Percentiles rank a stretch among this genome's conserved stretches.
Conservation (phyloP, 2,888 invertebrate species). For the Mesochorus sp. region DNA sequence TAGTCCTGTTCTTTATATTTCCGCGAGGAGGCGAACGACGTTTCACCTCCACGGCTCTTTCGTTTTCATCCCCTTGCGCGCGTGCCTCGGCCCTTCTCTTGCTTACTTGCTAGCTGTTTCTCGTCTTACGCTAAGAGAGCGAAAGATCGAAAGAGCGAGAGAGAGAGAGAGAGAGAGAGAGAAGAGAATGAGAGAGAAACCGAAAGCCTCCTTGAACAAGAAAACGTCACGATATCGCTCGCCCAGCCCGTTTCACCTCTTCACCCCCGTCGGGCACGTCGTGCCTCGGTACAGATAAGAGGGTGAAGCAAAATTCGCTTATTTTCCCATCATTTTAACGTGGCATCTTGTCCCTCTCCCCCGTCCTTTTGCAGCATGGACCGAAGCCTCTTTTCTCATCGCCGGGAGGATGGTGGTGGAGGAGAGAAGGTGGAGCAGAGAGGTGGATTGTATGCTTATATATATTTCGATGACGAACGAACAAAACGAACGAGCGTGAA, state of each 20-base stretch:
- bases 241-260: conserved; percentile 26
- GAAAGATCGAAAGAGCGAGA: too few species aligned
- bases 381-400: conserved; percentile 76
- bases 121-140: conserved; percentile 26
- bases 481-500: conserved; percentile 68
- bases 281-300: conserved; percentile 63
- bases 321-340: conserved; percentile 80
- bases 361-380: conserved; percentile 3
- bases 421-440: conserved; percentile 2
- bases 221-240: conserved; percentile 56
- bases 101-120: conserved; percentile 1
- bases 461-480: conserved; percentile 4
- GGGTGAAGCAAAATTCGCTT: conserved; percentile 80
- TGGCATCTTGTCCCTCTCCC: conserved; percentile 77
- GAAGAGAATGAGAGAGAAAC: too few species aligned
- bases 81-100: conserved; percentile 42
- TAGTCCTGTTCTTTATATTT: conserved; percentile 82
- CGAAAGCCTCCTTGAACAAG: conserved; percentile 18
- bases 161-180: too few species aligned
- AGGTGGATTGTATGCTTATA: not conserved
- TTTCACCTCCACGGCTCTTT: conserved; percentile 56
- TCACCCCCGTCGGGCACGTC: conserved; percentile 31
- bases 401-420: conserved; percentile 62
- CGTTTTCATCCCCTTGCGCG: conserved; percentile 57
- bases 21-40: conserved; percentile 72